Percentiles rank a stretch among this genome's conserved stretches.
Conservation (phyloP, 2,113 vertebrate genomes). For the Callospermophilus lateralis region DNA sequence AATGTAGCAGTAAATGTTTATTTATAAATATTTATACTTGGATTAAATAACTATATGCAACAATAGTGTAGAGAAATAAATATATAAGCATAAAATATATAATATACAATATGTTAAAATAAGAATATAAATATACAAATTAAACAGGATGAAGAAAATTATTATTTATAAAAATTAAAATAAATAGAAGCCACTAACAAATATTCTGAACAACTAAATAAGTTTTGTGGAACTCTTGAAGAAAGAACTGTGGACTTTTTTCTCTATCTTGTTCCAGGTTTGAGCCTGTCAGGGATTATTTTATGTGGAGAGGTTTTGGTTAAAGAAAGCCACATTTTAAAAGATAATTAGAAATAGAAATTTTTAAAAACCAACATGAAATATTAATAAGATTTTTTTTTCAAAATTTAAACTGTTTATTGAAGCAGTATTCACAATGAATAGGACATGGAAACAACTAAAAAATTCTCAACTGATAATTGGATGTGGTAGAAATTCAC, state of each 20-base stretch:
- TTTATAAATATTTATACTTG: neutral
- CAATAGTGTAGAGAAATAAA: neutral
- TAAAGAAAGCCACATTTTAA: conserved; percentile 17
- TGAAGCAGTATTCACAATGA: neutral
- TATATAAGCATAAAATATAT: neutral
- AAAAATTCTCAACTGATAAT: no score
- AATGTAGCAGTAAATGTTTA: neutral
- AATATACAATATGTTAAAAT: neutral
- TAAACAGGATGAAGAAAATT: neutral
- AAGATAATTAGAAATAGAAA: neutral
- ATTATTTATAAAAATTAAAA: neutral
- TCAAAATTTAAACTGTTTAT: neutral
- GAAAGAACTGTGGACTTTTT: neutral
- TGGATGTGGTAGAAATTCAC: no score
- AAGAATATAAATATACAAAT: neutral
- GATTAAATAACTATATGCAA: neutral
- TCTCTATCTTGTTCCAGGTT: neutral
- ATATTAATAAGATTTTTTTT: neutral
- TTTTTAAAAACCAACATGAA: neutral
- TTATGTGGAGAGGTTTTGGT: neutral
- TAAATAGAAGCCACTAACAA: neutral
- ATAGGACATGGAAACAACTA: neutral
- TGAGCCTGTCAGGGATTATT: neutral
- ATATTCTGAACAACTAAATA: neutral
- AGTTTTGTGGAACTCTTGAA: neutral